A percentile compares a stretch with the other conserved stretches of the same genome.
Conservation (phyloP, 2,888 invertebrate species). For the Magallana nippona region DNA sequence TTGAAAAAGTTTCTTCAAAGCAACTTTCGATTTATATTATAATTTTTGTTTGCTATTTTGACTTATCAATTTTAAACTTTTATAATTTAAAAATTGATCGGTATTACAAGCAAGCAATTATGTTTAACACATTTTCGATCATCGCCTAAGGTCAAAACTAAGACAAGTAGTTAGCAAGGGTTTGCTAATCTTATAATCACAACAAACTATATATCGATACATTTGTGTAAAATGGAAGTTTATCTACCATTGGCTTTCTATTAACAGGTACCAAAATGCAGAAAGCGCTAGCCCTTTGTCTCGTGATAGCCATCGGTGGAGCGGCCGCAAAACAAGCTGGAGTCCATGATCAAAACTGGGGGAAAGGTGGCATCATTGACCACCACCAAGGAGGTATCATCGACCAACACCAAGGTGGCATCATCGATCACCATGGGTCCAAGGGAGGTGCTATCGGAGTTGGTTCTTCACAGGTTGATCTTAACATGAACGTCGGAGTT, state of each 20-base stretch:
- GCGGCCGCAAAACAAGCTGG: neutral
- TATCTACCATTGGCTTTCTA: neutral
- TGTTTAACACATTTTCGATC: too few relatives aligned
- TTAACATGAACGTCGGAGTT: neutral
- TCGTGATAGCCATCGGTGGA: slow-evolving; percentile 7
- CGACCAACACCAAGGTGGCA: neutral
- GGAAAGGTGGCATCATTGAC: neutral
- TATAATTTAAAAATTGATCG: too few relatives aligned
- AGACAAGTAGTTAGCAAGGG: too few relatives aligned
- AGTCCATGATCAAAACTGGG: neutral
- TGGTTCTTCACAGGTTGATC: neutral
- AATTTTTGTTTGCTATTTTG: too few relatives aligned
- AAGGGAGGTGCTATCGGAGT: slow-evolving; percentile 1
- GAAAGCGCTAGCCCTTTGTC: slow-evolving; percentile 18
- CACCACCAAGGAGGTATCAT: neutral
- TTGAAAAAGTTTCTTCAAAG: too few relatives aligned
- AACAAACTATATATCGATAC: too few relatives aligned
- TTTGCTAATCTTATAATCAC: too few relatives aligned
- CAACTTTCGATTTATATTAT: too few relatives aligned
- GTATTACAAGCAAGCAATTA: too few relatives aligned
- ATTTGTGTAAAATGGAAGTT: too few relatives aligned
- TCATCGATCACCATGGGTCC: slow-evolving; percentile 9
- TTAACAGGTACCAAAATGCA: neutral
- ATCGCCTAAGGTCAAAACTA: too few relatives aligned
- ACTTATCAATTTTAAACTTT: too few relatives aligned